These are phyloP conservation scores for Ganaspis sp. DNA, from an alignment of 1,140 invertebrate species.

Conservation along the genomic window DNA sequence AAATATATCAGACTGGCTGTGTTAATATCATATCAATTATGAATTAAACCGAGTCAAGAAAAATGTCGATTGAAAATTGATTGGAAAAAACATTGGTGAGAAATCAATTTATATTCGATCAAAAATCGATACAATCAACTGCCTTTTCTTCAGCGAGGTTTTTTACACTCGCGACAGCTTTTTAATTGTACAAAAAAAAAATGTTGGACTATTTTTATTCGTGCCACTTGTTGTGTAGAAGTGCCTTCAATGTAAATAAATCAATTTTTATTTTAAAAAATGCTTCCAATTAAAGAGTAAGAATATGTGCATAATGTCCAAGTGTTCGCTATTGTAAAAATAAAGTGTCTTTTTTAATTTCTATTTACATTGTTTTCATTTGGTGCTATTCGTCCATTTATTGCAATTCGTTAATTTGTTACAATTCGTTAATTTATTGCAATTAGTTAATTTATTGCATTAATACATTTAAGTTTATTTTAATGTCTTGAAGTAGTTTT, in stretches of 20 bases:
- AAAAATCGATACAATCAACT: conserved; percentile 2
- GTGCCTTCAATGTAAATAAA: conserved; percentile 26
- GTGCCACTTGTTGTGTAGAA: conserved; percentile 3
- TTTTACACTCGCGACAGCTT: neutral
- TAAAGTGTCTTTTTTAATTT: conserved; percentile 18
- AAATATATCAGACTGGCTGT: conserved; percentile 17
- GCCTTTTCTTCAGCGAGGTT: neutral
- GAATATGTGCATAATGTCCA: conserved; percentile 9
- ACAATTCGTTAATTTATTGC: too few species aligned
- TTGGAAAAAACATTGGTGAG: neutral
- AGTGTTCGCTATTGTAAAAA: conserved; percentile 27
- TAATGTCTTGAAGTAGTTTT: too few species aligned
- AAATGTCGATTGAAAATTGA: neutral
- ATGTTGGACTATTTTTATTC: neutral
- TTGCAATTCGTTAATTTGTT: too few species aligned
- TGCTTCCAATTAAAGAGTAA: neutral
- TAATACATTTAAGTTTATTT: too few species aligned
- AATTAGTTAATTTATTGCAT: too few species aligned
- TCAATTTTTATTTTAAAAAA: neutral
- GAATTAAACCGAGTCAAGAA: neutral
- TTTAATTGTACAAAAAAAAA: conserved; percentile 21
- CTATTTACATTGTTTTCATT: neutral
- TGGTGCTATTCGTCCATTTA: too few species aligned
- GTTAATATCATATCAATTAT: conserved; percentile 4
- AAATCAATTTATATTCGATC: too few species aligned